A percentile compares a stretch with the other conserved stretches of the same genome.
phyloP scores from a whole-genome alignment of 2,888 invertebrate genomes.

The Hydrotaea cyrtoneurina region DNA sequence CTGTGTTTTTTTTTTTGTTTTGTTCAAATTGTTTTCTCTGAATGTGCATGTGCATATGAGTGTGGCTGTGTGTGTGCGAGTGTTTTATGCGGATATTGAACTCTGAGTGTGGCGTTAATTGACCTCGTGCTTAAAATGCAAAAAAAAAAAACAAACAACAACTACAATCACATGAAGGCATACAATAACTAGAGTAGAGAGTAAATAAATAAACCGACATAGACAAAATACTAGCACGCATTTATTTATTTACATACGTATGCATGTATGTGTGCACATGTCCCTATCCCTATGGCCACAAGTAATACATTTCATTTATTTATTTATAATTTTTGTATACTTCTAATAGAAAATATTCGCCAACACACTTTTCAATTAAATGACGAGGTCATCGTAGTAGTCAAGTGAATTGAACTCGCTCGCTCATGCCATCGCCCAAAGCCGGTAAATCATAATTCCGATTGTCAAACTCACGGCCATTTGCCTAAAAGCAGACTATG shows the following conservation, averaged over 20 bases:
- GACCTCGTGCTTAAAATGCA: conserved; percentile 79
- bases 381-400: conserved; percentile 35
- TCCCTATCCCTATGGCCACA: no score
- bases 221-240: neutral
- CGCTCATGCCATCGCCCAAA: neutral
- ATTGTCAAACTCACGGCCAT: conserved; percentile 55
- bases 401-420: neutral
- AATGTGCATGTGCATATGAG: conserved; percentile 22
- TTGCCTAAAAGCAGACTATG: conserved; percentile 57
- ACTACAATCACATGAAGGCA: conserved; percentile 18
- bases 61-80: conserved; percentile 52
- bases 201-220: conserved; percentile 44
- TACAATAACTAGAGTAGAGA: conserved; percentile 46
- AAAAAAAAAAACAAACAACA: conserved; percentile 70
- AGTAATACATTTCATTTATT: conserved; percentile 12
- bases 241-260: no score
- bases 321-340: conserved; percentile 66
- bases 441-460: conserved; percentile 56
- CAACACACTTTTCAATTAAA: conserved; percentile 53
- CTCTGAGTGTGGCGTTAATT: conserved; percentile 77
- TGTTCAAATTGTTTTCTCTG: conserved; percentile 36
- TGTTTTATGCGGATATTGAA: conserved; percentile 76
- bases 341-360: conserved; percentile 37
- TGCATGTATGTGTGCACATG: no score
- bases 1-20: no score